phyloP scores from a whole-genome alignment of 1,140 invertebrate species.

The Apis dorsata region DNA sequence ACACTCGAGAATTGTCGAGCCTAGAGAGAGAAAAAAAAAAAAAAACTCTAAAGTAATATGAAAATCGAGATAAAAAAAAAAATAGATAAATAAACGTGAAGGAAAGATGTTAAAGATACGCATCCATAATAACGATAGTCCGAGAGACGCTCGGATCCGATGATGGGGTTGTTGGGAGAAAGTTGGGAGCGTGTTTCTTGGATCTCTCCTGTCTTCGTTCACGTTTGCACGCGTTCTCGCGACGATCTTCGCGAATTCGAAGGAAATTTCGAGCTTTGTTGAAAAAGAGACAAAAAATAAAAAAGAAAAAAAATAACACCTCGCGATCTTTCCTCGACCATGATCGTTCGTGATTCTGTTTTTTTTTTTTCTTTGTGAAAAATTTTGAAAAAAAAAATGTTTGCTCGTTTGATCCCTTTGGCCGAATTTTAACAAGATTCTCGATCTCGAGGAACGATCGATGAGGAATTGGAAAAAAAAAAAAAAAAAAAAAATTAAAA shows the following conservation, averaged over 20 bases:
- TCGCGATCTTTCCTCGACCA: slow-evolving; percentile 34
- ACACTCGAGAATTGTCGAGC: slow-evolving; percentile 71
- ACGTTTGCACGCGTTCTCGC: slow-evolving; percentile 22
- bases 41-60: slow-evolving; percentile 4
- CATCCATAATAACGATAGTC: background rate
- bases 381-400: no score
- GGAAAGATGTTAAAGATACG: background rate
- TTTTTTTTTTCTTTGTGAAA: background rate
- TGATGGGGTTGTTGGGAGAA: slow-evolving; percentile 60
- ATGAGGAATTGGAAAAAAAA: no score
- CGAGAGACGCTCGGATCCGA: slow-evolving; percentile 41
- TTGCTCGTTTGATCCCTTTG: no score
- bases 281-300: background rate
- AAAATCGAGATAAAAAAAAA: slow-evolving; percentile 26
- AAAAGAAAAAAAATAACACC: background rate
- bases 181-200: slow-evolving; percentile 33
- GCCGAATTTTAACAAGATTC: no score
- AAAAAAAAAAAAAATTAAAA: background rate
- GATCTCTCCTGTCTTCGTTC: slow-evolving; percentile 42
- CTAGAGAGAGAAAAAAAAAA: slow-evolving; percentile 4
- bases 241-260: slow-evolving; percentile 6
- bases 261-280: background rate
- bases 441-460: no score
- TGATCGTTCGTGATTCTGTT: no score
- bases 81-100: background rate